Conservation (phyloP, 2,113 vertebrate species). For the Rhinopomastus cyanomelas region DNA sequence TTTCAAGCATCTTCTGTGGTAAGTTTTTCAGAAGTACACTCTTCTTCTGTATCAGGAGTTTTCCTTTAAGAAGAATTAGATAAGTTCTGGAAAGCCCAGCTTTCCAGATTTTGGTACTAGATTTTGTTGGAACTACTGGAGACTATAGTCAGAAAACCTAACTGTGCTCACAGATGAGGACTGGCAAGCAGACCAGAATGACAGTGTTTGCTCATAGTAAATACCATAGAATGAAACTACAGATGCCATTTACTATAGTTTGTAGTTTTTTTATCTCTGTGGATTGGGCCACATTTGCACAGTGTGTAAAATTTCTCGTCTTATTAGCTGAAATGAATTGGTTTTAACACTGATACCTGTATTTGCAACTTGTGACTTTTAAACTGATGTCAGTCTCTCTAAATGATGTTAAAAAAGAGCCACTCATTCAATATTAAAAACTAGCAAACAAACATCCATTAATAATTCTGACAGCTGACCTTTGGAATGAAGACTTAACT, state of each 20-base stretch:
- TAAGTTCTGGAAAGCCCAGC: neutral
- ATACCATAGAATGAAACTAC: neutral
- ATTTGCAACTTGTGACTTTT: neutral
- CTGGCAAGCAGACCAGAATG: neutral
- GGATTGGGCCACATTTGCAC: neutral
- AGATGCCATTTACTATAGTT: neutral
- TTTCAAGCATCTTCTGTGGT: neutral
- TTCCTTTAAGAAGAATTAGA: neutral
- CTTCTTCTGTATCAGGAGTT: neutral
- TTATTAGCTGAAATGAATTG: neutral
- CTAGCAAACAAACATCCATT: constrained; percentile 23
- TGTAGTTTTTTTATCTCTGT: neutral
- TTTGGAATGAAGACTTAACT: constrained; percentile 40
- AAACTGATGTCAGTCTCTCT: neutral
- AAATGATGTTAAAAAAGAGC: neutral
- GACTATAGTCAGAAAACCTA: neutral
- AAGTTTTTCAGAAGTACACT: neutral
- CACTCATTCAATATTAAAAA: neutral
- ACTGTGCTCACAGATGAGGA: neutral
- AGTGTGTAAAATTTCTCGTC: neutral
- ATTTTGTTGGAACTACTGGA: neutral
- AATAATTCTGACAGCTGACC: constrained; percentile 23
- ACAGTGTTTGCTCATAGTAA: neutral
- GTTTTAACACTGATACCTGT: neutral
- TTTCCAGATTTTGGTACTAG: neutral